phyloP scores from a whole-genome alignment of 2,888 invertebrate species.

The Schrankia costaestrigalis region DNA sequence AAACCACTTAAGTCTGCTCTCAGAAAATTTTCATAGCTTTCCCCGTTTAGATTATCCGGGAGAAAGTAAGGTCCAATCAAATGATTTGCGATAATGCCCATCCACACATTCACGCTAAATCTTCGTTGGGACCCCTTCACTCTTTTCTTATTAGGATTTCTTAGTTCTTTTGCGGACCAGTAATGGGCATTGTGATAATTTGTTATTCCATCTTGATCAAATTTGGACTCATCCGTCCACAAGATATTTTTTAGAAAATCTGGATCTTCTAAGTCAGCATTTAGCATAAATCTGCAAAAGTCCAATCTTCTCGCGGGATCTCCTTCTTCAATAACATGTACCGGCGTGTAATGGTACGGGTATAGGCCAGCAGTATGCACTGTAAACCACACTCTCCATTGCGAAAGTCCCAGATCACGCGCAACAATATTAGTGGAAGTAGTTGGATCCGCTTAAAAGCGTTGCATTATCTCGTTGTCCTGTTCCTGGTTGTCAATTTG shows the following conservation, averaged over 20 bases:
- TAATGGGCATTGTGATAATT: too few relatives aligned
- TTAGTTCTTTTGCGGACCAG: too few relatives aligned
- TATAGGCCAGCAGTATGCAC: conserved; percentile 18
- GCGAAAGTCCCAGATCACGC: conserved; percentile 11
- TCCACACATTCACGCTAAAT: too few relatives aligned
- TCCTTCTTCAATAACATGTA: conserved; percentile 27
- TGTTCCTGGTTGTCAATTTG: conserved; percentile 18
- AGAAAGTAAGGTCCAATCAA: too few relatives aligned
- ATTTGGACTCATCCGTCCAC: too few relatives aligned
- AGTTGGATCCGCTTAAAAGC: conserved; percentile 5
- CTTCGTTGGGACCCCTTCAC: too few relatives aligned
- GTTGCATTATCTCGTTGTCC: conserved; percentile 8
- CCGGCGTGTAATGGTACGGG: conserved; percentile 24
- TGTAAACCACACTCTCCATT: conserved; percentile 28
- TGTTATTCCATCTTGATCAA: too few relatives aligned
- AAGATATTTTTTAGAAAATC: conserved; percentile 17
- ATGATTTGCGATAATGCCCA: too few relatives aligned
- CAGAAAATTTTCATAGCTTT: too few relatives aligned
- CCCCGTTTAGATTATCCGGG: too few relatives aligned
- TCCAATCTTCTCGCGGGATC: conserved; percentile 25
- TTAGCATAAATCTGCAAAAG: conserved; percentile 31
- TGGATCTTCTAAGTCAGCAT: conserved; percentile 29
- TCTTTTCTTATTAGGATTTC: too few relatives aligned
- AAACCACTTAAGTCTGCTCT: too few relatives aligned
- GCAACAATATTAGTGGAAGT: conserved; percentile 8